These are phyloP conservation scores for Trichonephila inaurata DNA, from an alignment of 1,140 invertebrate genomes.

Conservation along the genomic window DNA sequence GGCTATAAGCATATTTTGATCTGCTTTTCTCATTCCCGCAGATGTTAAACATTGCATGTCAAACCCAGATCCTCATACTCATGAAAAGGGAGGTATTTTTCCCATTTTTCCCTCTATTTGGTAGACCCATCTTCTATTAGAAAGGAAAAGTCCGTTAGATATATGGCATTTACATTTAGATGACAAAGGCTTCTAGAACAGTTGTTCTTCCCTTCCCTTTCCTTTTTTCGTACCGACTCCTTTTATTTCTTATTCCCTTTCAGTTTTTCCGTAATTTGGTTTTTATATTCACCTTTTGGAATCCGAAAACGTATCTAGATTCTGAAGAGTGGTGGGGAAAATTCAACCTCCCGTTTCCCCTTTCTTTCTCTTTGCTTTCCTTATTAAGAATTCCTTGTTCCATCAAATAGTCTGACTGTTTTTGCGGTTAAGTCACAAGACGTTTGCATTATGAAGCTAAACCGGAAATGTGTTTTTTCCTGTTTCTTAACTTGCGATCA, in stretches of 20 bases:
- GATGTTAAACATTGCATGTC: conserved; percentile 49
- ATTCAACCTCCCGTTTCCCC: neutral
- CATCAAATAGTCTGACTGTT: neutral
- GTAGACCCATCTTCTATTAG: neutral
- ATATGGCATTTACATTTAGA: conserved; percentile 59
- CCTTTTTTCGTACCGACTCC: neutral
- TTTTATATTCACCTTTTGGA: conserved; percentile 22
- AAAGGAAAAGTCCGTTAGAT: conserved; percentile 17
- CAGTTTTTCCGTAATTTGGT: conserved; percentile 4
- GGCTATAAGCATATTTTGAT: conserved; percentile 38
- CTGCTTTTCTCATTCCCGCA: neutral
- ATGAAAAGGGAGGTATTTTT: neutral
- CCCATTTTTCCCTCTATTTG: neutral
- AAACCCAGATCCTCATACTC: conserved; percentile 27
- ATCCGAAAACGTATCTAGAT: neutral
- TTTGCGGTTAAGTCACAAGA: neutral
- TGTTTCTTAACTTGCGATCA: too few relatives aligned
- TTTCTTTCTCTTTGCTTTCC: neutral
- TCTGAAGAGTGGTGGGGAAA: neutral
- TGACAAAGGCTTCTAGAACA: conserved; percentile 40
- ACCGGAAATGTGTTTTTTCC: neutral
- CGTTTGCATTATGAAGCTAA: neutral
- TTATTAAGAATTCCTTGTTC: neutral
- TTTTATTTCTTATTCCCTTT: neutral
- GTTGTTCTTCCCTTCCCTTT: neutral